Conservation (phyloP, 2,797 vertebrate genomes). For the Glyptemys insculpta region DNA sequence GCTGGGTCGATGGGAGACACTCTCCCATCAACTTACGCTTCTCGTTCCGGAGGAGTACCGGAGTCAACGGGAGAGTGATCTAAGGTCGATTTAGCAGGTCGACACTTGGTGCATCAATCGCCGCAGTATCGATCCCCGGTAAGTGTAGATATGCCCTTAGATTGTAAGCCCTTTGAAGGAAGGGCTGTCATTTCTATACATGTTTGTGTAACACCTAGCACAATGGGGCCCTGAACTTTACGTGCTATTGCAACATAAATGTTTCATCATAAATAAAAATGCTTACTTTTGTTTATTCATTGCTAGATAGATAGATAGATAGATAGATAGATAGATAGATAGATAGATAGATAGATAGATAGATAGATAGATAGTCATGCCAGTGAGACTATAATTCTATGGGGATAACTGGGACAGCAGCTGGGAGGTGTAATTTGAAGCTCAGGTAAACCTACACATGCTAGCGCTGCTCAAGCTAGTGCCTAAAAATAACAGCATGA, state of each 20-base stretch:
- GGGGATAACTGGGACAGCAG: neutral
- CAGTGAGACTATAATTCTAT: neutral
- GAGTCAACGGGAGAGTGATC: too few relatives aligned
- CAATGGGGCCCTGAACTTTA: neutral
- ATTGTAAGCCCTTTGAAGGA: rapidly evolving
- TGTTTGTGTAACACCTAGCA: neutral
- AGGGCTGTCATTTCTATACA: rapidly evolving
- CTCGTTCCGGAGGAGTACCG: too few relatives aligned
- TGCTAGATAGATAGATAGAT: neutral
- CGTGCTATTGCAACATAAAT: neutral
- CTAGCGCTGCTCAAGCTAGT: neutral
- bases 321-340: neutral
- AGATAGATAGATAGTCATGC: neutral
- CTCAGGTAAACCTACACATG: neutral
- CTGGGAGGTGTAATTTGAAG: neutral
- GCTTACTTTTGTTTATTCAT: neutral
- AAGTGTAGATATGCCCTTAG: too few relatives aligned
- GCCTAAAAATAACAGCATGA: neutral
- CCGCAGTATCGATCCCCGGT: too few relatives aligned
- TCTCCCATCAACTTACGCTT: too few relatives aligned
- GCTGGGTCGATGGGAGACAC: too few relatives aligned
- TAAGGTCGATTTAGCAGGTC: too few relatives aligned
- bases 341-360: neutral
- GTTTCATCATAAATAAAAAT: neutral
- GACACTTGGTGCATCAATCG: too few relatives aligned